Conservation (phyloP, 64 coral and sea anemone species). For the Orbicella faveolata region DNA sequence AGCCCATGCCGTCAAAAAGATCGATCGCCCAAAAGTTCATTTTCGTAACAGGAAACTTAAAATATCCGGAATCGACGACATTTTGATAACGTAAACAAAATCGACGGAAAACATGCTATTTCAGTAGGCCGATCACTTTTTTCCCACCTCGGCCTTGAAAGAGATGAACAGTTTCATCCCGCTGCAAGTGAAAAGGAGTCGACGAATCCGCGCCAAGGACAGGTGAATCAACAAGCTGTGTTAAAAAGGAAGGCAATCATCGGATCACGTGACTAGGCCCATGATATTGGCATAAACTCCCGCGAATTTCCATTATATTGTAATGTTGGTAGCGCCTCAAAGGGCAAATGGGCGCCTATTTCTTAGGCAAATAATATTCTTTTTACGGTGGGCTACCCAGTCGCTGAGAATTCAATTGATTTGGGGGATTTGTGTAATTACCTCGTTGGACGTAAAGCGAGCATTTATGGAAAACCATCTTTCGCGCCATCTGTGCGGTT, state of each 20-base stretch:
- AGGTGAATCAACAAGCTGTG: slow-evolving; percentile 16
- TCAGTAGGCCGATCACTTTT: not conserved
- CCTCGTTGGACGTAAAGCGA: not conserved
- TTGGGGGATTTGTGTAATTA: not conserved
- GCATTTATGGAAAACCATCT: slow-evolving; percentile 4
- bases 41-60: slow-evolving; percentile 28
- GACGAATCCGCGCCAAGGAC: not conserved
- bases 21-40: not conserved
- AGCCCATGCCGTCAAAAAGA: not conserved
- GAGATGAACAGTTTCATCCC: not conserved
- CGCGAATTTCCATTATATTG: not conserved
- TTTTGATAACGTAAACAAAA: not conserved
- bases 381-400: not conserved
- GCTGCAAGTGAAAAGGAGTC: slow-evolving; percentile 3
- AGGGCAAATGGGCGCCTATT: slow-evolving; percentile 22
- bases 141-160: not conserved
- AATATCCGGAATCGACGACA: not conserved
- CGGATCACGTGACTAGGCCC: slow-evolving; percentile 13
- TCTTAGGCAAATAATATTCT: slow-evolving; percentile 11
- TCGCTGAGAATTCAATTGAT: not conserved
- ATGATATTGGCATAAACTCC: not conserved
- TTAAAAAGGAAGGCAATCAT: slow-evolving; percentile 13
- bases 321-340: not conserved
- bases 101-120: not conserved
- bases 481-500: not conserved